Percentiles rank a stretch among this genome's conserved stretches.
phyloP scores from a whole-genome alignment of 2,797 vertebrate species.

The Amazona finschi region DNA sequence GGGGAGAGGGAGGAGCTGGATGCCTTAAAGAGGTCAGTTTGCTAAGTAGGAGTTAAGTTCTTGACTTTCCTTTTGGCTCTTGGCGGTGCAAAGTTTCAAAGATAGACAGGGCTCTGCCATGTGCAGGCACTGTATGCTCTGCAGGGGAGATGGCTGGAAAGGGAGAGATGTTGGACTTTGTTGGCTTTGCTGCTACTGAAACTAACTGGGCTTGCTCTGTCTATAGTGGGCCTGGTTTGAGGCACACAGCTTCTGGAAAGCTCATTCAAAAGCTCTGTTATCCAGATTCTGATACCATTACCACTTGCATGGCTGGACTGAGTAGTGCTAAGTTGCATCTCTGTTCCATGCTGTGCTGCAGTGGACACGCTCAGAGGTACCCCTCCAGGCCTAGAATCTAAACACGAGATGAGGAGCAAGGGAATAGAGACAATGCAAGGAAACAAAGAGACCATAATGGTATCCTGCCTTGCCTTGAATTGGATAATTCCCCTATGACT shows the following conservation, averaged over 20 bases:
- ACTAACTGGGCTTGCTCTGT: neutral
- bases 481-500: conserved; percentile 48
- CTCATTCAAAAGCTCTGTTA: neutral
- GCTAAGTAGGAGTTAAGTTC: neutral
- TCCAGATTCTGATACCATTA: neutral
- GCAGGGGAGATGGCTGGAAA: neutral
- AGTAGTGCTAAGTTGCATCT: neutral
- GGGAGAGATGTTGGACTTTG: neutral
- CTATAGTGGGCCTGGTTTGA: neutral
- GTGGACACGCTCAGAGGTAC: neutral
- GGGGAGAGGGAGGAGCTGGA: neutral
- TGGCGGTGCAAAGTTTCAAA: neutral
- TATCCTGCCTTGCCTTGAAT: conserved; percentile 47
- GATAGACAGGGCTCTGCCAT: neutral
- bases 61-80: neutral
- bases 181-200: neutral
- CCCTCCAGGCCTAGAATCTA: neutral
- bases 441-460: conserved; percentile 43
- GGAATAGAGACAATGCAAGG: conserved; percentile 28
- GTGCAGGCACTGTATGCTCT: neutral
- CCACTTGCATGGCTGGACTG: neutral
- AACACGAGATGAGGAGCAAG: neutral
- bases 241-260: neutral
- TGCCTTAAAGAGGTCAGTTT: neutral
- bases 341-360: neutral